Evolutionary conservation across 1,140 invertebrate genomes (phyloP).

Genomic region (Periplaneta americana): DNA sequence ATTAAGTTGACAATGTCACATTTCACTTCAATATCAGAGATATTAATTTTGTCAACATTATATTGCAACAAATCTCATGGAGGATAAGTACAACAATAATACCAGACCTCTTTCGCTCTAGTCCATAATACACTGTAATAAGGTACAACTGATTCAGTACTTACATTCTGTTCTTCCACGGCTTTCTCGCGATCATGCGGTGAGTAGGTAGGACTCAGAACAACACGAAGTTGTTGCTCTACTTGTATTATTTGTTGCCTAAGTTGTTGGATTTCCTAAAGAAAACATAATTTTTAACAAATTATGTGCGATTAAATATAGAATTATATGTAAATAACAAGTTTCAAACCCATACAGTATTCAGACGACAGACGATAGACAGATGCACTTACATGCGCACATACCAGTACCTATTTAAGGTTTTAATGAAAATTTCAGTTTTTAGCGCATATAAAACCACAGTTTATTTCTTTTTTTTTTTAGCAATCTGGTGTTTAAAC

Average conservation of each 20-base stretch:
- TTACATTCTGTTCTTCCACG: constrained; percentile 86
- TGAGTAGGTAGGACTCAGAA: constrained; percentile 74
- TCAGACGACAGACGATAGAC: too few relatives aligned
- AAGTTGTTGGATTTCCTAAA: constrained; percentile 76
- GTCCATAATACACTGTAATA: constrained; percentile 6
- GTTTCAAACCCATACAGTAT: neutral
- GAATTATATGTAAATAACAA: neutral
- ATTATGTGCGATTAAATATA: neutral
- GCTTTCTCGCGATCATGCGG: constrained; percentile 79
- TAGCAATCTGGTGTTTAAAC: too few relatives aligned
- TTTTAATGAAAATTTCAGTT: too few relatives aligned
- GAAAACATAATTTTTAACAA: too few relatives aligned
- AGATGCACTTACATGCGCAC: too few relatives aligned
- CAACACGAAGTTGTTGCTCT: constrained; percentile 76
- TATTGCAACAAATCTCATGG: neutral
- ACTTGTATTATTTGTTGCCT: constrained; percentile 76
- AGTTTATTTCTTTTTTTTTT: too few relatives aligned
- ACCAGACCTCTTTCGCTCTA: neutral
- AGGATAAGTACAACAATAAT: neutral
- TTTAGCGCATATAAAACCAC: too few relatives aligned
- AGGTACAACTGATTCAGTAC: constrained; percentile 34
- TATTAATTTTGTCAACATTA: neutral
- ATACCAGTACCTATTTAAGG: too few relatives aligned
- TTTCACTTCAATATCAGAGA: neutral
- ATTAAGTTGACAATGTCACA: neutral